Conservation (phyloP, 2,888 invertebrate species). For the Tineola bisselliella region DNA sequence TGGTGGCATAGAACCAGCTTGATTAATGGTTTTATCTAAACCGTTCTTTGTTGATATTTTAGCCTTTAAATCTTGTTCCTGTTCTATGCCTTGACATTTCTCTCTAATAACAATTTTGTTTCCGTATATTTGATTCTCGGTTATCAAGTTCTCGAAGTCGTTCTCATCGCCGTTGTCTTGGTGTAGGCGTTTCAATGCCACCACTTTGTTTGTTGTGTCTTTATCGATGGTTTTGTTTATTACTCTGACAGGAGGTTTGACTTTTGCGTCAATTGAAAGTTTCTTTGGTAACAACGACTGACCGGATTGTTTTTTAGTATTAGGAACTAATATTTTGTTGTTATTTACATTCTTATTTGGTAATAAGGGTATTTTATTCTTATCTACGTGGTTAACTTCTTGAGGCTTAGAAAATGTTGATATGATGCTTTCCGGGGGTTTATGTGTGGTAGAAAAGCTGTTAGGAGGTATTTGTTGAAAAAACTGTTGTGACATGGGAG, state of each 20-base stretch:
- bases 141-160: constrained; percentile 65
- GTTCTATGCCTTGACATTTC: constrained; percentile 46
- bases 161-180: constrained; percentile 62
- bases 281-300: constrained; percentile 40
- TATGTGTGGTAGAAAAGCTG: neutral
- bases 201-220: constrained; percentile 45
- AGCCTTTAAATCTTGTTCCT: constrained; percentile 45
- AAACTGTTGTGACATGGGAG: constrained; percentile 2
- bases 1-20: constrained; percentile 38
- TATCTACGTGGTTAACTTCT: constrained; percentile 39
- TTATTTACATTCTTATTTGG: constrained; percentile 41
- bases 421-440: constrained; percentile 30
- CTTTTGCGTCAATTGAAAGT: constrained; percentile 54
- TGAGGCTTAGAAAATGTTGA: constrained; percentile 33
- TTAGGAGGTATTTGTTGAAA: neutral
- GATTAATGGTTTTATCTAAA: constrained; percentile 26
- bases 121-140: constrained; percentile 65
- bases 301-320: constrained; percentile 29
- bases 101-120: constrained; percentile 68
- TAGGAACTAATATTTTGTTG: constrained; percentile 50
- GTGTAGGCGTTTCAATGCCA: constrained; percentile 55
- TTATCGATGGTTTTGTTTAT: constrained; percentile 51
- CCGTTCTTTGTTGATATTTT: constrained; percentile 17
- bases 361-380: constrained; percentile 50
- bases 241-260: constrained; percentile 61